phyloP scores from a whole-genome alignment of 1,140 invertebrate genomes.

The Drosophila burlai region DNA sequence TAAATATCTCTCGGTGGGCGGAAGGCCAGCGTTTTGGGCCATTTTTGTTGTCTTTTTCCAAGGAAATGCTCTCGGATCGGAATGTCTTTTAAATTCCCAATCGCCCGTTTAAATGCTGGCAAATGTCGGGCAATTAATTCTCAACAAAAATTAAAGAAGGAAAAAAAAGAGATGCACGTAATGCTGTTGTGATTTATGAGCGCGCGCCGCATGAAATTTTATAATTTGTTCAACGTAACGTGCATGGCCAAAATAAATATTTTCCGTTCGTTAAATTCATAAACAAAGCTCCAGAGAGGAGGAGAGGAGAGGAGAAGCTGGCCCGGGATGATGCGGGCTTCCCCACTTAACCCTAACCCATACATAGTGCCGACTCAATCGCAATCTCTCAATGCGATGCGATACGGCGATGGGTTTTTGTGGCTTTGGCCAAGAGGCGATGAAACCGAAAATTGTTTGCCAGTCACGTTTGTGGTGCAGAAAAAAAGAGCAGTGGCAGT shows the following conservation, averaged over 20 bases:
- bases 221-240: constrained; percentile 52
- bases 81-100: constrained; percentile 40
- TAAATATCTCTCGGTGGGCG: constrained; percentile 42
- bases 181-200: constrained; percentile 64
- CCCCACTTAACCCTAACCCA: constrained; percentile 38
- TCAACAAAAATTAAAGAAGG: neutral
- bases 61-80: constrained; percentile 30
- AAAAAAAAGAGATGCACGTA: constrained; percentile 44
- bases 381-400: constrained; percentile 54
- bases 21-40: constrained; percentile 43
- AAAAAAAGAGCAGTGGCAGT: constrained; percentile 19
- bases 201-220: constrained; percentile 49
- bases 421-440: constrained; percentile 52
- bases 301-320: neutral
- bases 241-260: constrained; percentile 59
- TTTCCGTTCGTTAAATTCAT: constrained; percentile 51
- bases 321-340: constrained; percentile 56
- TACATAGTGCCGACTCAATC: constrained; percentile 49
- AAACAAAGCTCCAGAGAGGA: constrained; percentile 28
- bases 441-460: constrained; percentile 73
- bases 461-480: constrained; percentile 76
- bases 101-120: constrained; percentile 33
- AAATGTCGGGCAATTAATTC: constrained; percentile 52
- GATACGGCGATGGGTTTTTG: constrained; percentile 45
- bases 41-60: constrained; percentile 26